Evolutionary conservation across 2,113 vertebrate genomes (phyloP), one percentile per base, ranked within the genome.

Genomic region (Desmodus rotundus): DNA sequence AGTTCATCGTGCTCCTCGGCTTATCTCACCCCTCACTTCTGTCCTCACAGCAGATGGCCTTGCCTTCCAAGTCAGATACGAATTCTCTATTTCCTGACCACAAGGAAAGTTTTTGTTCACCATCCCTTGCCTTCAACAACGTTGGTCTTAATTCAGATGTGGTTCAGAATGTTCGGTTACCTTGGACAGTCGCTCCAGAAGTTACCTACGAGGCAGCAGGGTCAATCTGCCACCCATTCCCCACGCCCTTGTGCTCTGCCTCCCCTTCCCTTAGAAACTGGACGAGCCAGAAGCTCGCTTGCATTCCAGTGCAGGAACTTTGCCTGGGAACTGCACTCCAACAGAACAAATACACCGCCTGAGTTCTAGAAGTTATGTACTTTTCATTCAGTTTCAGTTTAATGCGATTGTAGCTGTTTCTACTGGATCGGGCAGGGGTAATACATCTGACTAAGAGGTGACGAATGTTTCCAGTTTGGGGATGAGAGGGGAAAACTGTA

Each of bases 41-140:
- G 10, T 58, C 58, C 43, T 88, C 76, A 43, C 1, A 58, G 31
- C 58, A 91, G 15, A 89, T 68, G 73, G 15, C 61, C 52, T 86
- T 83, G 52, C 52, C 45, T 80, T 54, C 24, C 14, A 11, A 47
- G 94, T 86, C 45, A 72, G 33, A 91, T 67, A 82, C 0, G 20
- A 86, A 50, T 95, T 95, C 38, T 95, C 33, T 52, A 19, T 67
- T 89, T 96, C 17, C 33, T 94, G 47, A 50, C 31, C 58, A 52
- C 5, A 67, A 63, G 41, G 58, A 86, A 72, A n/a, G 50, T 12
- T 76, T 77, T 41, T 65, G 31, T 19, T 43, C 54, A 36, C 11
- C 4, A 24, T 13, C n/a, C 19, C 74, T 16, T 50, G 50, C 58
- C 31, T 73, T 70, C 76, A 90, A n/a, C 70, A 50, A 3, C 54